Base-by-base conservation (phyloP, 2,888 invertebrate genomes). In the Agrotis puta region DNA sequence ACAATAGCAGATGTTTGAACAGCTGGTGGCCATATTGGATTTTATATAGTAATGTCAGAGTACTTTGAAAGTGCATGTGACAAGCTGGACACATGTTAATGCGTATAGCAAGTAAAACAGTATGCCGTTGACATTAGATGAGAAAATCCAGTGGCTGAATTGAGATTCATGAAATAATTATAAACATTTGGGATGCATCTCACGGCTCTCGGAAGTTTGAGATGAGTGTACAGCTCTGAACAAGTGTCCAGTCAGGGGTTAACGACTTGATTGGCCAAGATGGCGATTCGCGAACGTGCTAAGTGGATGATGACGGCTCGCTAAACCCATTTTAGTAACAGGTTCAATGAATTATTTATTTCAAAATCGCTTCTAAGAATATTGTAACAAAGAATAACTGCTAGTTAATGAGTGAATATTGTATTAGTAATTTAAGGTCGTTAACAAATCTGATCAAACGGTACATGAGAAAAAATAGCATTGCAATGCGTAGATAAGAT, bases 201-300 rank as follows among this genome's bases (percentile, higher is more conserved):
- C 58, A 47, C 50, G 56, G 14, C 33, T 58, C 39, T 70, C 27
- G 20, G 48, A 69, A 62, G 69, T 70, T 64, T 53, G 13, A 65
- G 74, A 74, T 62, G 69, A 76, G 54, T 57, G 45, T 59, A 63
- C 58, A 74, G 65, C 71, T 73, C 74, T 70, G 67, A 74, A 74
- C 85, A 85, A 87, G 86, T 83, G 86, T 82, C 84, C 87, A 82
- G 76, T 79, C 85, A 84, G 82, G 92, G 94, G 95, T 95, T 94
- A 95, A 95, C 93, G 91, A 94, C 92, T 92, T 94, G 94, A 94
- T 95, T 93, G 93, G 88, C 88, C 90, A 93, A 92, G 92, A 94
- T 93, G 94, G 92, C 94, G 92, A 91, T 91, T 91, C 84, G 92
- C 91, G 88, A 93, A 93, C 90, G 93, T 94, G 93, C 90, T 94